phyloP scores from a whole-genome alignment of 2,113 vertebrate species.

The Crotophaga sulcirostris region DNA sequence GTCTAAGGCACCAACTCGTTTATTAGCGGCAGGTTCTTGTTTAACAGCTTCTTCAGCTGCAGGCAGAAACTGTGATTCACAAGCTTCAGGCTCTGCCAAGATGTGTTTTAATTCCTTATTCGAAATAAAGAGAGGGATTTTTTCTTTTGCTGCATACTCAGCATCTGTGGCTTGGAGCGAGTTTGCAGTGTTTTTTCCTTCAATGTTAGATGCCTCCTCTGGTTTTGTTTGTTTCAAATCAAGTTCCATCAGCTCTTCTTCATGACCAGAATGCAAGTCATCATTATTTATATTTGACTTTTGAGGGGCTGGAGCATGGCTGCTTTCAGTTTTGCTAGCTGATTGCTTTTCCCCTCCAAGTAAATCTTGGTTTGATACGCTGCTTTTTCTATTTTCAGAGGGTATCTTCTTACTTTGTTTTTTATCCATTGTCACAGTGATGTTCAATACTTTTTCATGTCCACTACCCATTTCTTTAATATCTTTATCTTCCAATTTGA shows the following conservation, averaged over 20 bases:
- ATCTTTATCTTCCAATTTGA: conserved; percentile 74
- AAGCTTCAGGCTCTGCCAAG: not conserved
- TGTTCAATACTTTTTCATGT: conserved; percentile 53
- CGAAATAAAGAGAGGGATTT: not conserved
- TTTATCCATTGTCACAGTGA: conserved; percentile 41
- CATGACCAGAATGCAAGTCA: not conserved
- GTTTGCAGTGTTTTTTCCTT: conserved; percentile 12
- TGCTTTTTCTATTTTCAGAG: conserved; percentile 69
- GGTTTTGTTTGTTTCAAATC: conserved; percentile 48
- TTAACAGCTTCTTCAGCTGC: conserved; percentile 49
- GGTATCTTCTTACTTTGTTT: conserved; percentile 62
- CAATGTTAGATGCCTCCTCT: not conserved
- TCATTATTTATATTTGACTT: conserved; percentile 28
- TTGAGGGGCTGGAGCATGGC: not conserved
- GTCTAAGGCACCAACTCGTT: conserved; percentile 51
- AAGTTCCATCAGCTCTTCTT: conserved; percentile 54
- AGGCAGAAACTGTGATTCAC: conserved; percentile 2
- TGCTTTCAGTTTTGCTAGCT: not conserved
- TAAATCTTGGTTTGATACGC: conserved; percentile 41
- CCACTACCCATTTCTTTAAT: conserved; percentile 65
- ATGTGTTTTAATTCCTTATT: conserved; percentile 43
- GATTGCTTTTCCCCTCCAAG: conserved; percentile 61
- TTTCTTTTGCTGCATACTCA: conserved; percentile 42
- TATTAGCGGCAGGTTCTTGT: conserved; percentile 32
- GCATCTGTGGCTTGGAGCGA: conserved; percentile 10